phyloP scores from a whole-genome alignment of 2,113 vertebrate genomes.

The Sylvilagus bachmani region DNA sequence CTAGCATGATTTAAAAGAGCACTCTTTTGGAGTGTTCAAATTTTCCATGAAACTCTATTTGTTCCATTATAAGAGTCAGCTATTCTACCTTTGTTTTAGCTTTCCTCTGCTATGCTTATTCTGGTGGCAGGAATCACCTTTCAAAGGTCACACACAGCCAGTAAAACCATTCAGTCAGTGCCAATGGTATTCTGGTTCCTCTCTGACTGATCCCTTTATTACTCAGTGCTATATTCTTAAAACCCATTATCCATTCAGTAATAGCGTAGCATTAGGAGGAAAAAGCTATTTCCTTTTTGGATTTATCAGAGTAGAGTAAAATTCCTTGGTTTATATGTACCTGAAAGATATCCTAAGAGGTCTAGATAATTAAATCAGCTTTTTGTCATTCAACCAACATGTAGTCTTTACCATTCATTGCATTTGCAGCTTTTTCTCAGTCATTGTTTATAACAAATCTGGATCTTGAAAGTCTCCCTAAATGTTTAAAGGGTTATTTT shows the following conservation, averaged over 20 bases:
- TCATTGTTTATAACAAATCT: background rate
- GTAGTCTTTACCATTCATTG: background rate
- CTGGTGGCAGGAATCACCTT: constrained; percentile 72
- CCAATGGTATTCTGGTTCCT: background rate
- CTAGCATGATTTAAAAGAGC: background rate
- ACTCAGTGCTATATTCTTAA: constrained; percentile 35
- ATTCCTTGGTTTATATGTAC: background rate
- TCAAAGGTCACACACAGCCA: constrained; percentile 38
- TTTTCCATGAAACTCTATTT: constrained; percentile 52
- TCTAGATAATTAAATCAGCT: background rate
- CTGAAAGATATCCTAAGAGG: constrained; percentile 23
- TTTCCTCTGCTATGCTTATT: background rate
- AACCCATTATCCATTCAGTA: constrained; percentile 50
- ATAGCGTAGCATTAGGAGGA: background rate
- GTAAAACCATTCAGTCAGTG: constrained; percentile 50
- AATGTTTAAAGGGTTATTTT: background rate
- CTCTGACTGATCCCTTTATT: background rate
- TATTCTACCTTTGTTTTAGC: background rate
- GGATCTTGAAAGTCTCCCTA: background rate
- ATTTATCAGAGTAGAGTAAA: constrained; percentile 15
- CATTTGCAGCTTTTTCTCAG: background rate
- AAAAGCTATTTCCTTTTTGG: constrained; percentile 48
- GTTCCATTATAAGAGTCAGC: constrained; percentile 21
- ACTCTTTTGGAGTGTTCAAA: background rate
- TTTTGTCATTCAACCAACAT: background rate